phyloP scores from a whole-genome alignment of 2,797 vertebrate species.

The Remorina albescens region DNA sequence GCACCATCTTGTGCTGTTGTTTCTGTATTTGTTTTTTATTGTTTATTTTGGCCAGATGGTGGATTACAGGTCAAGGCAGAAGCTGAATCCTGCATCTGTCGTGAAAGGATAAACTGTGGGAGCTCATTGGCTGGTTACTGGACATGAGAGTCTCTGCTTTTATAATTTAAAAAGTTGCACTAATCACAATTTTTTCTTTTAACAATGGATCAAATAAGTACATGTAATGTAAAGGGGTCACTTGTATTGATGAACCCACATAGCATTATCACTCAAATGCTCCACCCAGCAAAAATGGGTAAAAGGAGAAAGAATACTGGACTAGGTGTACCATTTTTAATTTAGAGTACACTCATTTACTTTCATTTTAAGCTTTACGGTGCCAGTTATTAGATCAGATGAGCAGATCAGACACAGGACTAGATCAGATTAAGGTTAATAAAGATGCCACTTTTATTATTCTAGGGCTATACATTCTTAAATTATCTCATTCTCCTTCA shows the following conservation, averaged over 20 bases:
- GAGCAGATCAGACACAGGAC: conserved; percentile 4
- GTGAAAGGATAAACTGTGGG: conserved; percentile 23
- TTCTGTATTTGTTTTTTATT: conserved; percentile 20
- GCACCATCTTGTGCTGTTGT: conserved; percentile 48
- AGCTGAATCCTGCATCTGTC: conserved; percentile 24
- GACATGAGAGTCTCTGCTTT: not conserved
- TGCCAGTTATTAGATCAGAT: conserved; percentile 3
- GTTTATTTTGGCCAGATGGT: conserved; percentile 51
- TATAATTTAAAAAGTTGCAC: not conserved
- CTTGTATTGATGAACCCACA: not conserved
- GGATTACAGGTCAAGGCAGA: conserved; percentile 59
- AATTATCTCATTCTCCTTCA: not conserved
- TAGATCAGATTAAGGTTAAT: not conserved
- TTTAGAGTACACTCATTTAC: conserved; percentile 5
- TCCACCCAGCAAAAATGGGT: not conserved
- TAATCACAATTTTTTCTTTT: not conserved
- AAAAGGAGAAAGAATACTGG: not conserved
- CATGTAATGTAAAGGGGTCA: not conserved
- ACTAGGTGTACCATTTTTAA: not conserved
- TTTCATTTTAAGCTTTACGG: not conserved
- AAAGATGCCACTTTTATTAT: not conserved
- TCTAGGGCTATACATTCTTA: not conserved
- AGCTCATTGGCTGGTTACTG: conserved; percentile 2
- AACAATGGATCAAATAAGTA: not conserved
- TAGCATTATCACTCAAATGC: not conserved